These are phyloP conservation scores for Bergia sp. DNA, from an alignment of 92 coral and sea anemone genomes.

Conservation along the genomic window DNA sequence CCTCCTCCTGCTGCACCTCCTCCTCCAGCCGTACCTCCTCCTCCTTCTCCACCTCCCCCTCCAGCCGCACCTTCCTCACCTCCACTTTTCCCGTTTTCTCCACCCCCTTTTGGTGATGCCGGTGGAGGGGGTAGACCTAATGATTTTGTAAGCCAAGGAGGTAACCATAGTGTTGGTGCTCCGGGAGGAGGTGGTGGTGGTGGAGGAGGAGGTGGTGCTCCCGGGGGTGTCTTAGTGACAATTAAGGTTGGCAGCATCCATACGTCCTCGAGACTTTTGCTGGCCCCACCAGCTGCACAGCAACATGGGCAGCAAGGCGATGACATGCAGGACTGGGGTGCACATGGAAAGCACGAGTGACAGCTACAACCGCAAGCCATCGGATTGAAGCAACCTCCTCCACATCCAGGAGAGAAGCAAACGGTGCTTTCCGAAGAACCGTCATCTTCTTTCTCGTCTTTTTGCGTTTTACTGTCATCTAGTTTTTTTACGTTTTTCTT, in stretches of 20 bases:
- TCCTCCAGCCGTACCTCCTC: constrained; percentile 13
- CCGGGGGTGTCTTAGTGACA: constrained; percentile 68
- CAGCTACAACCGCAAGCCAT: constrained; percentile 63
- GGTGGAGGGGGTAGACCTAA: constrained; percentile 73
- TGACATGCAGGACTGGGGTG: constrained; percentile 74
- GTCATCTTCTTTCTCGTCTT: background rate
- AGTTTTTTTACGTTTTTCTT: constrained; percentile 5
- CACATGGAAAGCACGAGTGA: constrained; percentile 69
- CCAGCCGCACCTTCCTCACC: constrained; percentile 22
- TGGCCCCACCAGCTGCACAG: constrained; percentile 63
- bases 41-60: constrained; percentile 27
- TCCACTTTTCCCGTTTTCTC: background rate
- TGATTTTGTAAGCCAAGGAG: constrained; percentile 74
- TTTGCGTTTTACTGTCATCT: constrained; percentile 28
- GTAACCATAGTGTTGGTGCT: constrained; percentile 74
- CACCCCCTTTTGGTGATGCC: constrained; percentile 26
- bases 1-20: constrained; percentile 43
- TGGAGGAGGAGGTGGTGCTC: constrained; percentile 48
- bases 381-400: constrained; percentile 61
- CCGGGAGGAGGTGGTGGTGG: constrained; percentile 58
- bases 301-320: constrained; percentile 84
- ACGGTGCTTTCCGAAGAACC: constrained; percentile 36
- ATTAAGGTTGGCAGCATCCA: constrained; percentile 85
- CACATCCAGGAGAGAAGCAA: constrained; percentile 48
- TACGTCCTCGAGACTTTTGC: constrained; percentile 73